These are phyloP conservation scores for Tautogolabrus adspersus DNA, from an alignment of 2,113 vertebrate species.

Conservation along the genomic window DNA sequence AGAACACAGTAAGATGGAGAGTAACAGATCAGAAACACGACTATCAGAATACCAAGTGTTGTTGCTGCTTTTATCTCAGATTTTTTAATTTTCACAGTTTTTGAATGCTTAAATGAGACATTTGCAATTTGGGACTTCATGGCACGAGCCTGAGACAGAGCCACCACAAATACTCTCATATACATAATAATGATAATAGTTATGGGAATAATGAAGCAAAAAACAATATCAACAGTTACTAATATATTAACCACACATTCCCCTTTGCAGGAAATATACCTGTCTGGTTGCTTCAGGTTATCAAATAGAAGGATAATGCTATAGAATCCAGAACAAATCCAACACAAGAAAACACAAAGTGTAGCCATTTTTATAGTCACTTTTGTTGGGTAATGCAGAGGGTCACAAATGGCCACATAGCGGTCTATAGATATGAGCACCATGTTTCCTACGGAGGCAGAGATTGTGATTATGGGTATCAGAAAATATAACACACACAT, in stretches of 20 bases:
- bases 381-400: conserved; percentile 47
- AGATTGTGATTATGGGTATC: conserved; percentile 49
- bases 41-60: conserved; percentile 51
- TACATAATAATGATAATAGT: conserved; percentile 54
- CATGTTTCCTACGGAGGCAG: conserved; percentile 61
- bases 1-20: conserved; percentile 52
- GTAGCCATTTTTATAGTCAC: conserved; percentile 22
- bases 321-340: conserved; percentile 37
- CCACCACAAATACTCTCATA: conserved; percentile 48
- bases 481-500: conserved; percentile 48
- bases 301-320: conserved; percentile 29
- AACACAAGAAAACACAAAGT: conserved; percentile 36
- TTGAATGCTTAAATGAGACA: background rate
- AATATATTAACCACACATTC: conserved; percentile 38
- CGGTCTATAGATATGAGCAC: conserved; percentile 67
- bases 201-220: conserved; percentile 47
- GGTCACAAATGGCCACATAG: conserved; percentile 65
- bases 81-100: conserved; percentile 7
- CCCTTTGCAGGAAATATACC: conserved; percentile 42
- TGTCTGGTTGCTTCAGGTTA: conserved; percentile 21
- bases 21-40: conserved; percentile 55
- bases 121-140: conserved; percentile 27
- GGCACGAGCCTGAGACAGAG: conserved; percentile 50
- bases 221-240: conserved; percentile 31
- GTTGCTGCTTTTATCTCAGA: conserved; percentile 58